Percentiles rank a stretch among this genome's conserved stretches.
Evolutionary conservation across 2,888 invertebrate genomes (phyloP).

Genomic region (Lottia gigantea): DNA sequence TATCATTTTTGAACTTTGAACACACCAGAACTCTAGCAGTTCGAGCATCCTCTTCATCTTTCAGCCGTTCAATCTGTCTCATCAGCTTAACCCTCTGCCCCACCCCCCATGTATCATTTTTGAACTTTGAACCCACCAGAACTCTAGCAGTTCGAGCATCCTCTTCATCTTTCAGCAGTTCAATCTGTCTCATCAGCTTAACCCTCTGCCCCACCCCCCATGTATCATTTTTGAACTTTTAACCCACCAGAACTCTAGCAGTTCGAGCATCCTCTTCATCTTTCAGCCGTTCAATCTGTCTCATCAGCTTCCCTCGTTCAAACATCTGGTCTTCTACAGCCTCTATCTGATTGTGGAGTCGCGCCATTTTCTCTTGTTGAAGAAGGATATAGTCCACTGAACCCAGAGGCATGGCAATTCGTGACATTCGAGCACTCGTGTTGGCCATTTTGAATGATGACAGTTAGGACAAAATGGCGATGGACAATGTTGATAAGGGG

Average conservation of each 20-base stretch:
- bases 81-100: slow-evolving; percentile 39
- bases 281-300: slow-evolving; percentile 37
- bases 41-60: slow-evolving; percentile 34
- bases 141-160: slow-evolving; percentile 39
- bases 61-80: slow-evolving; percentile 37
- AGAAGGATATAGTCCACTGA: slow-evolving; percentile 30
- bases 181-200: slow-evolving; percentile 39
- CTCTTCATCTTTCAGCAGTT: slow-evolving; percentile 37
- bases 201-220: no score
- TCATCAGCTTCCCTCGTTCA: slow-evolving; percentile 38
- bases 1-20: slow-evolving; percentile 2
- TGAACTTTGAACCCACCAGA: no score
- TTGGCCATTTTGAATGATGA: neutral
- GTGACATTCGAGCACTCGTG: neutral
- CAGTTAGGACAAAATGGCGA: neutral
- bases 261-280: slow-evolving; percentile 37
- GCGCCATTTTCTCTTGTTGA: slow-evolving; percentile 35
- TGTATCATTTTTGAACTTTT: no score
- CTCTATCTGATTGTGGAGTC: slow-evolving; percentile 42
- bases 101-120: no score
- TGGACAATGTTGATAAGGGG: neutral
- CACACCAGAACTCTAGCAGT: slow-evolving; percentile 45
- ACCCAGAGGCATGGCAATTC: slow-evolving; percentile 10
- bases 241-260: slow-evolving; percentile 44
- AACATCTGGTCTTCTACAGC: slow-evolving; percentile 43